A percentile compares a stretch with the other conserved stretches of the same genome.
These are phyloP conservation scores for Scleropages formosus DNA, from an alignment of 2,797 vertebrate species.

Conservation along the genomic window DNA sequence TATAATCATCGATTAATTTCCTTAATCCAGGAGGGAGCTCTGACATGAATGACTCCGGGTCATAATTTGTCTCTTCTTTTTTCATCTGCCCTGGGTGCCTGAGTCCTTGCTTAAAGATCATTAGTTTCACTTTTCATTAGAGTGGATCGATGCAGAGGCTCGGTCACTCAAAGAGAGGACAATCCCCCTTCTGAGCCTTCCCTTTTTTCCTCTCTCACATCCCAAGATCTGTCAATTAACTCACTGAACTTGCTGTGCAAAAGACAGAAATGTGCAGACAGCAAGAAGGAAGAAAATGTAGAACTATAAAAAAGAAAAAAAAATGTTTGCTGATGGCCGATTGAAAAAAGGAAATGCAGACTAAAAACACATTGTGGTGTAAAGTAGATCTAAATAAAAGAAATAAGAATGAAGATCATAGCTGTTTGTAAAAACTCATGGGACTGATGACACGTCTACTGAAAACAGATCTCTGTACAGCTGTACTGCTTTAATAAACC, in stretches of 20 bases:
- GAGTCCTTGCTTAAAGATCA: slow-evolving; percentile 62
- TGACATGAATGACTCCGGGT: slow-evolving; percentile 44
- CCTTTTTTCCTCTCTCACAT: slow-evolving; percentile 23
- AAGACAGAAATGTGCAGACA: slow-evolving; percentile 1
- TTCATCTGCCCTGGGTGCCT: slow-evolving; percentile 31
- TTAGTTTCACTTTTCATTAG: slow-evolving; percentile 74
- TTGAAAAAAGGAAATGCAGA: slow-evolving; percentile 53
- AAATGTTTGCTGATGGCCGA: slow-evolving; percentile 36
- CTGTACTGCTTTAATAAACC: too few relatives aligned
- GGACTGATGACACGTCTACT: too few relatives aligned
- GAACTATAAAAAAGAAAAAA: slow-evolving; percentile 36
- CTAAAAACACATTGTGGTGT: slow-evolving; percentile 66
- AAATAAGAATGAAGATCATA: too few relatives aligned
- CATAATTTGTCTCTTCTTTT: slow-evolving; percentile 50
- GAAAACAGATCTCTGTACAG: too few relatives aligned
- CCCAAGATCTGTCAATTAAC: slow-evolving; percentile 22
- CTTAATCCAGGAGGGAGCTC: slow-evolving; percentile 45
- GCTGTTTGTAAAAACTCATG: too few relatives aligned
- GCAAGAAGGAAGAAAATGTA: background rate
- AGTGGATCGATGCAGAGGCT: slow-evolving; percentile 62
- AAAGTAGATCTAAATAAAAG: slow-evolving; percentile 49
- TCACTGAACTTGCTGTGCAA: slow-evolving; percentile 24
- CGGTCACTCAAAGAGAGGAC: slow-evolving; percentile 58
- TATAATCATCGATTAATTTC: slow-evolving; percentile 61
- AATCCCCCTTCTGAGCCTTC: slow-evolving; percentile 45